Evolutionary conservation across 2,797 vertebrate species (phyloP), one percentile per base, ranked within the genome.

Genomic region (Anguilla obscura): DNA sequence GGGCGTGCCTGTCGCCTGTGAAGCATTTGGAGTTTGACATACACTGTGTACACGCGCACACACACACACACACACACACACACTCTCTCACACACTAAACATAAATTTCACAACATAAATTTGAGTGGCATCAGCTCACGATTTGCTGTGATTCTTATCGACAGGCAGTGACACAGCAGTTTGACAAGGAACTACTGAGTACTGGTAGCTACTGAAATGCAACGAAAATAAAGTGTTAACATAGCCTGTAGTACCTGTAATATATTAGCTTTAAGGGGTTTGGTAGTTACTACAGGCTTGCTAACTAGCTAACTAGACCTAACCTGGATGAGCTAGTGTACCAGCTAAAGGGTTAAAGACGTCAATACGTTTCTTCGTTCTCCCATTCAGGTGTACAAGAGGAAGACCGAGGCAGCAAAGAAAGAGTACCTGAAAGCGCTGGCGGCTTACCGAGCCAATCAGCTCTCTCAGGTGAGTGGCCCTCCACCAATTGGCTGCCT

Each of bases 381-480:
- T 45, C 58, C 74, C 58, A 30, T 76, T 27, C 90, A 98, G 98
- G 97, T 98, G 21, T 98, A 98, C 94, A 98, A 98, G 92, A 95
- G 97, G 93, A 98, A 98, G 93, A 98, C 97, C 0, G 98, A 98
- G 91, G 96, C 96, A 0, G 97, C 97, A 0, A 98, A 98, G 92
- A 97, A 96, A 90, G 98, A 98, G 60, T 98, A 98, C 92, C 90
- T 98, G 87, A 98, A 98, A 93, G 97, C 97, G 0, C 91, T 98
- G 90, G 95, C 96, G 8, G 96, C 97, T 85, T 98, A 98, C 93
- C 95, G 95, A 91, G 95, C 95, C 87, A 94, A 94, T 88, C 96
- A 96, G 54, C 93, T 94, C 16, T 95, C 96, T 87, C 97, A 98
- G 97, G 97, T 98, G 92, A 93, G 91, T 36, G 18, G 3, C 56